These are phyloP conservation scores for Alitta virens DNA, from an alignment of 2,888 invertebrate genomes.

Conservation along the genomic window DNA sequence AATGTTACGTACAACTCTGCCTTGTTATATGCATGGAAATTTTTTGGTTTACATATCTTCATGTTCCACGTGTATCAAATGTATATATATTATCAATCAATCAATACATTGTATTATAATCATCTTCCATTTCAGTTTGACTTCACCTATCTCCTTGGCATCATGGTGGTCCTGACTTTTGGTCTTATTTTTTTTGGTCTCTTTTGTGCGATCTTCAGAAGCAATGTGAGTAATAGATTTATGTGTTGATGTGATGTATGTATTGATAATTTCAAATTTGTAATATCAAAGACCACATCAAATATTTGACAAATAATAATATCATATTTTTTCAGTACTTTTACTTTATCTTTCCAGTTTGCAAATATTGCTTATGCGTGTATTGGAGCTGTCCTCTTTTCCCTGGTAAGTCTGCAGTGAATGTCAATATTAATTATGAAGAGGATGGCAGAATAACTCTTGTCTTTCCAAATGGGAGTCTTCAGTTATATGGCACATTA, in stretches of 20 bases:
- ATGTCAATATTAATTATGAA: background rate
- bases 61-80: too few relatives aligned
- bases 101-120: too few relatives aligned
- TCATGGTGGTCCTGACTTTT: conserved; percentile 72
- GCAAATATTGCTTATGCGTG: conserved; percentile 69
- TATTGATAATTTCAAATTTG: too few relatives aligned
- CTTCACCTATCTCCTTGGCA: conserved; percentile 64
- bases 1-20: too few relatives aligned
- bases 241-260: background rate
- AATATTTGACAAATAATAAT: too few relatives aligned
- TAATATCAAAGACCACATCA: too few relatives aligned
- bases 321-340: too few relatives aligned
- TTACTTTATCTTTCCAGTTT: conserved; percentile 33
- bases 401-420: conserved; percentile 60
- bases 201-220: conserved; percentile 65
- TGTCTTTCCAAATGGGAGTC: background rate
- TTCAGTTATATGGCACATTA: too few relatives aligned
- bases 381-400: conserved; percentile 82
- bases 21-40: too few relatives aligned
- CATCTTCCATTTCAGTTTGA: conserved; percentile 55
- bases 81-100: too few relatives aligned
- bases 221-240: conserved; percentile 59
- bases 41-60: too few relatives aligned
- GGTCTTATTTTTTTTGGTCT: conserved; percentile 78
- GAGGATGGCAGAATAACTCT: background rate